Evolutionary conservation across 2,113 vertebrate genomes (phyloP).

Genomic region (Ivindomyrus marchei): DNA sequence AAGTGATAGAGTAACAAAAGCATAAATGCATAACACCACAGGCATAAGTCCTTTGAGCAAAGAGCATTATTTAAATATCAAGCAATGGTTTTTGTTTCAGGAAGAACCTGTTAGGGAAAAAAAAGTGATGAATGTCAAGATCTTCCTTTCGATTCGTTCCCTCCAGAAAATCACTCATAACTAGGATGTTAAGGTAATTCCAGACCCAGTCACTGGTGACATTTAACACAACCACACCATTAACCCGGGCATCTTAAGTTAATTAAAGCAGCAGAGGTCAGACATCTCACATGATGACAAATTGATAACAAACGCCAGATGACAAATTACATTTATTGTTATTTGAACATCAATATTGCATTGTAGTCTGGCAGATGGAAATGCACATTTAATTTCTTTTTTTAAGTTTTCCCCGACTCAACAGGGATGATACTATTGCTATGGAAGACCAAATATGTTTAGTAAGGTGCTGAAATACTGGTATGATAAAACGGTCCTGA

Average conservation of each 20-base stretch:
- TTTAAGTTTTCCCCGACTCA: not conserved
- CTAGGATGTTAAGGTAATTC: not conserved
- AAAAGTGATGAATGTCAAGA: not conserved
- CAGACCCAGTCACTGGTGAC: not conserved
- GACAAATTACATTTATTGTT: slow-evolving; percentile 50
- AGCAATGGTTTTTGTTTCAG: not conserved
- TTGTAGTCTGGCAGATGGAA: slow-evolving; percentile 51
- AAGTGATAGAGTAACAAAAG: not conserved
- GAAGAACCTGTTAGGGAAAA: not conserved
- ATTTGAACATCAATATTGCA: slow-evolving; percentile 67
- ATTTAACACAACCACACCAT: not conserved
- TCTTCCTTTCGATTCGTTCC: not conserved
- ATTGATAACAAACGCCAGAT: not conserved
- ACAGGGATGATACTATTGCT: slow-evolving; percentile 61
- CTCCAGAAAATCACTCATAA: not conserved
- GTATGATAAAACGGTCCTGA: slow-evolving; percentile 50
- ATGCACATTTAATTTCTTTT: not conserved
- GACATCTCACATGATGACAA: not conserved
- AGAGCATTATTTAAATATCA: not conserved
- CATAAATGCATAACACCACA: not conserved
- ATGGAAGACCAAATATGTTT: slow-evolving; percentile 50
- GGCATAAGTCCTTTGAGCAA: not conserved
- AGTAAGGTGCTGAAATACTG: slow-evolving; percentile 45
- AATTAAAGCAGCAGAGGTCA: not conserved
- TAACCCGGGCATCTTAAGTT: not conserved